These are phyloP conservation scores for Laticauda laticaudata DNA, from an alignment of 2,113 vertebrate species.

Conservation along the genomic window DNA sequence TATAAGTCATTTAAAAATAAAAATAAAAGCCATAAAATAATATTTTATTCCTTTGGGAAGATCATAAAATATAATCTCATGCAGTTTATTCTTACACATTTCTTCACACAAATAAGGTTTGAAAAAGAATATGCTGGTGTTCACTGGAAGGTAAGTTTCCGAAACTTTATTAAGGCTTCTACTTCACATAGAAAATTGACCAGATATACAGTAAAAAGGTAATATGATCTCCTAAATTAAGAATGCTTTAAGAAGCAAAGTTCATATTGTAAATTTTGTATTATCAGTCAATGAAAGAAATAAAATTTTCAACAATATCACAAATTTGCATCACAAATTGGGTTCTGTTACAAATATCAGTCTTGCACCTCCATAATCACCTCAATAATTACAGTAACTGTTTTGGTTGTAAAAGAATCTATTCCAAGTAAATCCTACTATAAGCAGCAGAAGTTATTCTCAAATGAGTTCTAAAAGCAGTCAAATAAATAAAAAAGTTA, in stretches of 20 bases:
- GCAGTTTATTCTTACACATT: constrained; percentile 25
- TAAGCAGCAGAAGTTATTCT: not conserved
- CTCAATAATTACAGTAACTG: not conserved
- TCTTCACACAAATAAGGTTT: constrained; percentile 61
- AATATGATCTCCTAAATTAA: not conserved
- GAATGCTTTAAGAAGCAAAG: constrained; percentile 40
- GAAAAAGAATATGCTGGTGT: constrained; percentile 45
- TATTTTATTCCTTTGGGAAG: not conserved
- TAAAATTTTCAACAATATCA: constrained; percentile 28
- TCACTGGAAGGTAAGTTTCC: constrained; percentile 46
- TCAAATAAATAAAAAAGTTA: not conserved
- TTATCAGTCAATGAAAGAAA: constrained; percentile 19
- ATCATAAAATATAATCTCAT: not conserved
- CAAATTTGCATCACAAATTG: constrained; percentile 4
- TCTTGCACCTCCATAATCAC: not conserved
- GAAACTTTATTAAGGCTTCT: constrained; percentile 45
- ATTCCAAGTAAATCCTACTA: not conserved
- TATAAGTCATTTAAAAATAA: not conserved
- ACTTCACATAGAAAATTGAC: constrained; percentile 61
- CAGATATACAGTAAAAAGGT: constrained; percentile 49
- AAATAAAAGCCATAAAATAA: not conserved
- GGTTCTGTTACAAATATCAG: not conserved
- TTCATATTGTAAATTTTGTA: not conserved
- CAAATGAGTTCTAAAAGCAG: not conserved
- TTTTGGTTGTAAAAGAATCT: not conserved